A percentile compares a stretch with the other conserved stretches of the same genome.
Conservation (phyloP, 2,113 vertebrate species). For the Eretmochelys imbricata region DNA sequence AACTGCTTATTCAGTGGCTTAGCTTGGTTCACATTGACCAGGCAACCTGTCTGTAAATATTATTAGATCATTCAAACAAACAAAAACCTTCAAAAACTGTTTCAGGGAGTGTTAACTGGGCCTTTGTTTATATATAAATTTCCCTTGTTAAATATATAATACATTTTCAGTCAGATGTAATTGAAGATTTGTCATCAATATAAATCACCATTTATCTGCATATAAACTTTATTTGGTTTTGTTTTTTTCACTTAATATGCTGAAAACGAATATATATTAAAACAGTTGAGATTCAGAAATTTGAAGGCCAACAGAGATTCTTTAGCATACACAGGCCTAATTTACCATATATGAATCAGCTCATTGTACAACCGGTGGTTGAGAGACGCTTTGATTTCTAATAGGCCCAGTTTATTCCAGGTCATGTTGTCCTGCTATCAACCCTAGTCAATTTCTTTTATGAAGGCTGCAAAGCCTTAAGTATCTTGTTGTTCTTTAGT, state of each 20-base stretch:
- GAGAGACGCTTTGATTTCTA: not conserved
- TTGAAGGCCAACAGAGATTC: fast-evolving
- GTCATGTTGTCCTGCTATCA: not conserved
- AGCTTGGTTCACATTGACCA: not conserved
- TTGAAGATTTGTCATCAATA: not conserved
- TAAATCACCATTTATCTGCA: not conserved
- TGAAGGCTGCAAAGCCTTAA: not conserved
- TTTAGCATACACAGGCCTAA: not conserved
- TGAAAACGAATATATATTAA: not conserved
- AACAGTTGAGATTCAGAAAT: not conserved
- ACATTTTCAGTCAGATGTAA: not conserved
- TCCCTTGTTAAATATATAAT: too few relatives aligned
- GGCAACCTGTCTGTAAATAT: not conserved
- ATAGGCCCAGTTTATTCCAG: not conserved
- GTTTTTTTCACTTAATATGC: not conserved
- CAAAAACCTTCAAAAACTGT: not conserved
- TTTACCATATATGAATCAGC: not conserved
- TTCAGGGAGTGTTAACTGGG: not conserved
- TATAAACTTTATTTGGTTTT: not conserved
- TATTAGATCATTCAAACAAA: not conserved
- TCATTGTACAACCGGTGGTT: not conserved
- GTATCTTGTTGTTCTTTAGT: not conserved
- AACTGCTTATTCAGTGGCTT: not conserved
- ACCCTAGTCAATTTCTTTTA: not conserved
- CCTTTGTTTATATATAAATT: not conserved